Base-by-base conservation (phyloP, 2,888 invertebrate genomes). In the Drosophila rubida region DNA sequence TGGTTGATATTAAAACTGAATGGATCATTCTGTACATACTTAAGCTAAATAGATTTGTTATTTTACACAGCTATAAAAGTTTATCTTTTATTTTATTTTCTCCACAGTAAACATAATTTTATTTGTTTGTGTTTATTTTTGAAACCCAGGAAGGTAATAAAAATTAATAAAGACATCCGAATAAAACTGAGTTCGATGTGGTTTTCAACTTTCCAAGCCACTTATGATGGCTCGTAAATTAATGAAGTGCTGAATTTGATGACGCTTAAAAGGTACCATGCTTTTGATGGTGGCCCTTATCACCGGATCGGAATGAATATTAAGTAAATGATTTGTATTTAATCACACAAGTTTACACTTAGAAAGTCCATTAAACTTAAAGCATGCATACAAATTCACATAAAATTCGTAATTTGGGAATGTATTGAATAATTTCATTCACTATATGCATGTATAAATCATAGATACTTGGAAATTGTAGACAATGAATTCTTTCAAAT, bases 241-340 rank as follows among this genome's bases (percentile, higher is more conserved):
- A 76, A 51, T 62, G 51, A 69, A 73, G 62, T 62, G 68, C 61
- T 68, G 39, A 63, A 68, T 66, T 61, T 66, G 50, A 64, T 69
- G 61, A 42, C 66, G 57, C 72, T 81, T 66, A 72, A 70, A 67
- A 67, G 51, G 53, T 11, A 14, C 22, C 50, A 53, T 19, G 35
- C 32, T 42, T 27, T 44, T 57, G 58, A 72, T 55, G 64, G 41
- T 32, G 58, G 30, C 51, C 68, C 57, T 68, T 75, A 50, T 59
- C 50, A 44, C 41, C 16, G 39, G 50, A 39, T 57, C 46, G 27
- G 22, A 44, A 25, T 23, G 49, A 44, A 69, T 69, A 63, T 66
- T 68, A 46, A 75, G 70, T 61, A 58, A 71, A 63, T 55, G 49
- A 39, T 62, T 59, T 16, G 23, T 9, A 2, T 3, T 30, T 32